Base-by-base conservation (phyloP, 2,888 invertebrate species). In the Invenusta paracnida region DNA sequence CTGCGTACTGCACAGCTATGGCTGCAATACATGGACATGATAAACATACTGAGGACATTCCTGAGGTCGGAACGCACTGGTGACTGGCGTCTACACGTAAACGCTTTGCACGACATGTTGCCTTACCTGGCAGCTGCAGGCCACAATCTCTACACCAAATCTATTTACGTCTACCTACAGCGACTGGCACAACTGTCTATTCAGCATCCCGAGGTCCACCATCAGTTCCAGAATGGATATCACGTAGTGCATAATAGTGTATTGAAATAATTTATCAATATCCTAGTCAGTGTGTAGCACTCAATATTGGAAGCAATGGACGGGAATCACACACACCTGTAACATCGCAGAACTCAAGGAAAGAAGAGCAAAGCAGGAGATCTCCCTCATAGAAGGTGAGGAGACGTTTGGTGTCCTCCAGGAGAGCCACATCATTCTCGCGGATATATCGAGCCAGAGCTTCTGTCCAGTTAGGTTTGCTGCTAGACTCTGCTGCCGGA, bases 271-370 rank as follows among this genome's bases (percentile, higher is more conserved):
- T n/a, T n/a, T n/a, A n/a, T n/a, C n/a, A n/a, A n/a, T n/a, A n/a
- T n/a, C n/a, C n/a, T n/a, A n/a, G n/a, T n/a, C n/a, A n/a, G n/a
- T n/a, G n/a, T n/a, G n/a, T n/a, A n/a, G n/a, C n/a, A n/a, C n/a
- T n/a, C n/a, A n/a, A n/a, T n/a, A n/a, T n/a, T n/a, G n/a, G n/a
- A n/a, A n/a, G n/a, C n/a, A n/a, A n/a, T n/a, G n/a, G n/a, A 13
- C 13, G 13, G 66, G n/a, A 66, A 17, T 66, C 11, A n/a, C 85
- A 91, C 92, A 91, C 91, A 93, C 96, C 96, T 89, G 94, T 94
- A 88, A 96, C 96, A 94, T 97, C 97, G 92, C 95, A 95, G 93
- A 96, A 96, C 93, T 98, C 97, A 2, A 93, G 94, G 92, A 97
- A 95, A 23, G 96, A 95, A 87, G 95, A 94, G 92, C 96, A 96